phyloP scores from a whole-genome alignment of 2,888 invertebrate genomes.

The Actias luna region DNA sequence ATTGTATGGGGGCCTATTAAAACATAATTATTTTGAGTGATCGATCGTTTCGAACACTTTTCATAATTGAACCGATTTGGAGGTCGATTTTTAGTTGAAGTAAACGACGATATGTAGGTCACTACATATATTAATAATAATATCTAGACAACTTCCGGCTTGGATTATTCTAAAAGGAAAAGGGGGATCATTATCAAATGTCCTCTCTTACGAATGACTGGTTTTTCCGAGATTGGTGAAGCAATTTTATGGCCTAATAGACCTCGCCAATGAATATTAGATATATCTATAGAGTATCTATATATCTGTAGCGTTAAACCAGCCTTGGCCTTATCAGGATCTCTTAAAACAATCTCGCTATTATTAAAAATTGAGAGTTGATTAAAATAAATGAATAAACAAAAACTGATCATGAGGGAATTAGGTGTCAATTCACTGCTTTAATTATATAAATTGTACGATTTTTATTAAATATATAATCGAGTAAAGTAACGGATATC shows the following conservation, averaged over 20 bases:
- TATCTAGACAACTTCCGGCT: too few relatives aligned
- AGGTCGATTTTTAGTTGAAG: neutral
- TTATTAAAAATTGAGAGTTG: too few relatives aligned
- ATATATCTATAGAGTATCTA: too few relatives aligned
- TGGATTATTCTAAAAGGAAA: neutral
- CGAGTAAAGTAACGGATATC: neutral
- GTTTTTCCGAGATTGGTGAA: too few relatives aligned
- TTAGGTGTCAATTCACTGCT: too few relatives aligned
- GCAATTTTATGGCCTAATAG: too few relatives aligned
- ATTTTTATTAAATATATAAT: neutral
- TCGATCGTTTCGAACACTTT: constrained; percentile 7
- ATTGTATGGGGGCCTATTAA: neutral
- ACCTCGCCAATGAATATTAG: too few relatives aligned
- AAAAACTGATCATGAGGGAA: too few relatives aligned
- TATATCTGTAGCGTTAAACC: too few relatives aligned
- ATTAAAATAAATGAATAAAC: too few relatives aligned
- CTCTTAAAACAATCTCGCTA: too few relatives aligned
- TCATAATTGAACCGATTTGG: constrained; percentile 2
- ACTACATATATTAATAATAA: neutral
- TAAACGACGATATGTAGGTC: neutral
- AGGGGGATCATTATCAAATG: neutral
- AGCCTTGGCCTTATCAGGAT: too few relatives aligned
- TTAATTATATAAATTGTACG: neutral
- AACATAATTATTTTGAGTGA: constrained; percentile 5
- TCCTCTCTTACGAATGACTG: neutral